These are phyloP conservation scores for Podabrus alpinus DNA, from an alignment of 2,888 invertebrate genomes.

Conservation along the genomic window DNA sequence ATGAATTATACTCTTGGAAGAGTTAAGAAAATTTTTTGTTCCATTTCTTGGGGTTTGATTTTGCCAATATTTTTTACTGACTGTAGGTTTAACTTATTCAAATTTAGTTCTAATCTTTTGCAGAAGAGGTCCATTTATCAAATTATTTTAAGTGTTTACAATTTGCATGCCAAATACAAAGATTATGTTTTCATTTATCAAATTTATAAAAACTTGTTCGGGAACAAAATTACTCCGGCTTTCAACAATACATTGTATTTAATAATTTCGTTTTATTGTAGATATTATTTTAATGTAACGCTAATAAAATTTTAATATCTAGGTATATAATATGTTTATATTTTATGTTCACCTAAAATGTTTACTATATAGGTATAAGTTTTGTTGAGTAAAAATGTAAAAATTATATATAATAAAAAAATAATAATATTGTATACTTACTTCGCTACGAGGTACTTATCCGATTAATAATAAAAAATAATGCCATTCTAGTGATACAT, in stretches of 20 bases:
- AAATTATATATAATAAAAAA: too few species aligned
- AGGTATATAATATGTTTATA: not conserved
- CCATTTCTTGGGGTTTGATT: not conserved
- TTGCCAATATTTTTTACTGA: not conserved
- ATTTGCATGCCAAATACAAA: slow-evolving; percentile 3
- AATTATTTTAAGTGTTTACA: not conserved
- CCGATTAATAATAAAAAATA: too few species aligned
- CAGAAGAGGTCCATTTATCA: slow-evolving; percentile 1
- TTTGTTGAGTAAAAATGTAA: too few species aligned
- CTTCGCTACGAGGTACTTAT: too few species aligned
- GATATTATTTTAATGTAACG: not conserved
- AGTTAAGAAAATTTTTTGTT: not conserved
- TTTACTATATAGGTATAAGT: not conserved
- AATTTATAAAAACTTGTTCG: not conserved
- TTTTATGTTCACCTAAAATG: not conserved
- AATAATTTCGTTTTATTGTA: not conserved
- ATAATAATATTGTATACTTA: too few species aligned
- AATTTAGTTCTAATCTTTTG: not conserved
- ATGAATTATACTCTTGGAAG: not conserved
- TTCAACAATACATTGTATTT: not conserved
- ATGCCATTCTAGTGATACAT: too few species aligned
- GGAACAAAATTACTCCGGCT: not conserved
- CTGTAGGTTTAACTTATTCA: not conserved
- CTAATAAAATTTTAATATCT: not conserved
- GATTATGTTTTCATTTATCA: not conserved